Percentiles rank a stretch among this genome's conserved stretches.
These are phyloP conservation scores for Zaprionus ornatus DNA, from an alignment of 1,140 invertebrate genomes.

Conservation along the genomic window DNA sequence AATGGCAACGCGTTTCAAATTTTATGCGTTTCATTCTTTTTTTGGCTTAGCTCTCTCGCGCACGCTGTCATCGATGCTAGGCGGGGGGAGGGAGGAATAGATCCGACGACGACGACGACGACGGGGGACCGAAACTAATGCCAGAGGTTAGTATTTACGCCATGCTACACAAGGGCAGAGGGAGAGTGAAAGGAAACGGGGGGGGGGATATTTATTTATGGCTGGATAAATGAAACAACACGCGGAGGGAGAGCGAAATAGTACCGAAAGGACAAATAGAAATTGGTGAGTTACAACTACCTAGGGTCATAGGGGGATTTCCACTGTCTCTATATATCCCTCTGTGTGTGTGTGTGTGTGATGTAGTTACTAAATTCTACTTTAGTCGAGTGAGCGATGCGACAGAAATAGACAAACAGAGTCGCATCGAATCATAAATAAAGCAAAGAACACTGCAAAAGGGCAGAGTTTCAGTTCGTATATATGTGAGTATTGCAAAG, in stretches of 20 bases:
- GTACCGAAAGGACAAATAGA: slow-evolving; percentile 8
- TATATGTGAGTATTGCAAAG: not conserved
- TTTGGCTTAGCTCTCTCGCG: slow-evolving; percentile 3
- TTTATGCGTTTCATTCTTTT: slow-evolving; percentile 39
- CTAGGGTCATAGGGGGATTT: not conserved
- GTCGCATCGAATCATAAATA: not conserved
- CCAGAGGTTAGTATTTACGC: slow-evolving; percentile 16
- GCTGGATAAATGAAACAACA: slow-evolving; percentile 27
- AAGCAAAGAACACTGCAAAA: not conserved
- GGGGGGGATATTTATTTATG: slow-evolving; percentile 27
- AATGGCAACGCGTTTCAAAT: slow-evolving; percentile 24
- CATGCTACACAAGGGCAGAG: not conserved
- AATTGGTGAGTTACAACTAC: slow-evolving; percentile 13
- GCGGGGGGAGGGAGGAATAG: no score
- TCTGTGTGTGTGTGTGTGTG: not conserved
- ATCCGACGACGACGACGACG: no score
- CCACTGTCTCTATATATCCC: not conserved
- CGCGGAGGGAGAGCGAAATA: not conserved
- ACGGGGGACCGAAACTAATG: not conserved
- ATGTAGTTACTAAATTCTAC: slow-evolving; percentile 4
- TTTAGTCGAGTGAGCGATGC: not conserved
- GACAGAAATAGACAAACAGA: slow-evolving; percentile 1
- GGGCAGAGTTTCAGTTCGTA: not conserved
- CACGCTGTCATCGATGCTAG: not conserved
- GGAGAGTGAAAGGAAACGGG: not conserved